phyloP scores from a whole-genome alignment of 2,888 invertebrate species.

The Venustoraphidia nigricollis region DNA sequence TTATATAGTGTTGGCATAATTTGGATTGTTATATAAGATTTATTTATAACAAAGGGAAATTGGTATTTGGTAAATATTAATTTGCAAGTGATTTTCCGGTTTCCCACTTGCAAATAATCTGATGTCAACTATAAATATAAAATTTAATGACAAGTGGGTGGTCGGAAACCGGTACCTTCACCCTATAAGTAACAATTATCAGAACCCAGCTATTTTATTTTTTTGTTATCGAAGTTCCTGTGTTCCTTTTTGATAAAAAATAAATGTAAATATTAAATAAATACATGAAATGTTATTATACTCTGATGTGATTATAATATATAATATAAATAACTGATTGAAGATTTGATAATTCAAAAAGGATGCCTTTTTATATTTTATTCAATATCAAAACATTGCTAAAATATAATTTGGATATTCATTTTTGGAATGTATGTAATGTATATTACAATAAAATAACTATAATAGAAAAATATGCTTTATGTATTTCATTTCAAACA shows the following conservation, averaged over 20 bases:
- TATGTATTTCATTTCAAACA: background rate
- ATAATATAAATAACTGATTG: background rate
- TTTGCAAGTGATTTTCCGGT: no score
- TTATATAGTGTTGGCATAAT: no score
- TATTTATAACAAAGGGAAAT: no score
- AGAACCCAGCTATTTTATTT: no score
- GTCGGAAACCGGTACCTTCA: no score
- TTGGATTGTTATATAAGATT: no score
- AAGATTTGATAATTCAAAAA: constrained; percentile 2
- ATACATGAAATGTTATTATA: constrained; percentile 1
- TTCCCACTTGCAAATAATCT: no score
- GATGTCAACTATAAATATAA: no score
- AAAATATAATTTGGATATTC: constrained; percentile 1
- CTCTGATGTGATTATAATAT: constrained; percentile 2
- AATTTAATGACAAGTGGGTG: no score
- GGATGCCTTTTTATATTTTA: constrained; percentile 1
- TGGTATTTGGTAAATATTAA: no score
- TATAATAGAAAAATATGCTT: background rate
- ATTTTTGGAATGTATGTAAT: constrained; percentile 6
- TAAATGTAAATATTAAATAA: constrained; percentile 2
- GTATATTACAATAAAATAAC: constrained; percentile 5
- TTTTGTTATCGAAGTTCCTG: no score
- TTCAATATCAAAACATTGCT: background rate
- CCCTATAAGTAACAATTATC: no score
- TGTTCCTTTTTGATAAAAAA: background rate